Percentiles rank a stretch among this genome's conserved stretches.
Evolutionary conservation across 2,797 vertebrate species (phyloP).

Genomic region (Rallus crepitans): DNA sequence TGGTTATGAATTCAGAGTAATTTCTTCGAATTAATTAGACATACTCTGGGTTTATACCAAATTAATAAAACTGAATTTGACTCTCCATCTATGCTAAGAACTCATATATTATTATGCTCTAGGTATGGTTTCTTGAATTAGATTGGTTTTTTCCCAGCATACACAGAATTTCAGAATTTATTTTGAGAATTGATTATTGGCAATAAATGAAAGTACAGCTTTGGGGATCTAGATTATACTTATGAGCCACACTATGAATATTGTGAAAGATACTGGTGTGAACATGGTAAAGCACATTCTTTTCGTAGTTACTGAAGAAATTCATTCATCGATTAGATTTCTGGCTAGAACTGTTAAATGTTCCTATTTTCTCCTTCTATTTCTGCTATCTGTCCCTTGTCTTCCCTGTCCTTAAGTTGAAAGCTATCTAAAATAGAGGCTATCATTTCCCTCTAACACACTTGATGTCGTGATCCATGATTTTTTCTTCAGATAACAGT

Average conservation of each 20-base stretch:
- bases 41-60: neutral
- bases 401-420: neutral
- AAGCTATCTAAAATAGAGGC: neutral
- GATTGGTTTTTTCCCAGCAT: neutral
- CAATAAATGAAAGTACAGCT: neutral
- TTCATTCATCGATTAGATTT: neutral
- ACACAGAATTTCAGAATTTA: neutral
- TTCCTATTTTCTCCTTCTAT: neutral
- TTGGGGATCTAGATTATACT: neutral
- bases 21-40: neutral
- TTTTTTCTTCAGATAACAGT: neutral
- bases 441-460: neutral
- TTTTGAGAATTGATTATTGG: neutral
- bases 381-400: neutral
- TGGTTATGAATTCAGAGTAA: neutral
- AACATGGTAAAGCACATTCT: neutral
- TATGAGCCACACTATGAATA: neutral
- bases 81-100: neutral
- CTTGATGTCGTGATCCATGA: neutral
- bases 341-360: neutral
- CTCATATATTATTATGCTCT: neutral
- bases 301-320: neutral
- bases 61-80: neutral
- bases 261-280: neutral
- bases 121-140: neutral